phyloP scores from a whole-genome alignment of 2,888 invertebrate species.

The Agelastica alni region DNA sequence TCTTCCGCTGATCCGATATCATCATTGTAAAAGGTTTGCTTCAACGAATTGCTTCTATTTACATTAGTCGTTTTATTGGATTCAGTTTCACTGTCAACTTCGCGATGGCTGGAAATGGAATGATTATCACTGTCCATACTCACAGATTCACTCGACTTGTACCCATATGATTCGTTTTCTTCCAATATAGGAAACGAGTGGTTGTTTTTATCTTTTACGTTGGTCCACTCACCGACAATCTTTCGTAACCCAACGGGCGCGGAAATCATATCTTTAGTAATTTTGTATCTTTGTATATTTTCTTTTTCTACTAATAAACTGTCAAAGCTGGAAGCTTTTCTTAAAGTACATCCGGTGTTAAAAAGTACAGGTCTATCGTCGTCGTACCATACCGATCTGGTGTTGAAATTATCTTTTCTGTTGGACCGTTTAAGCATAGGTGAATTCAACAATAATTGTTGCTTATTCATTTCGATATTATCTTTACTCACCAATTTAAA shows the following conservation, averaged over 20 bases:
- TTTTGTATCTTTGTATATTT: neutral
- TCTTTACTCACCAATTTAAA: neutral
- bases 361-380: conserved; percentile 1
- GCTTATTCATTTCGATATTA: too few species aligned
- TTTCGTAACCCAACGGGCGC: conserved; percentile 18
- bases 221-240: conserved; percentile 16
- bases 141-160: neutral
- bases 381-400: conserved; percentile 32
- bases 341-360: conserved; percentile 5
- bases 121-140: neutral
- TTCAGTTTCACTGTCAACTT: conserved; percentile 10
- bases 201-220: conserved; percentile 1
- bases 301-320: conserved; percentile 16
- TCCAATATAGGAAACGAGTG: conserved; percentile 4
- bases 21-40: neutral
- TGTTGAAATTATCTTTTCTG: conserved; percentile 26
- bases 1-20: neutral
- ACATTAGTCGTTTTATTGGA: neutral
- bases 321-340: conserved; percentile 27
- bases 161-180: conserved; percentile 1
- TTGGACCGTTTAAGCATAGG: conserved; percentile 3
- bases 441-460: neutral
- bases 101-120: too few species aligned
- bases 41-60: too few species aligned
- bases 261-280: conserved; percentile 27